Conservation (phyloP, 2,888 invertebrate genomes). For the Sphaeridia pumilis region DNA sequence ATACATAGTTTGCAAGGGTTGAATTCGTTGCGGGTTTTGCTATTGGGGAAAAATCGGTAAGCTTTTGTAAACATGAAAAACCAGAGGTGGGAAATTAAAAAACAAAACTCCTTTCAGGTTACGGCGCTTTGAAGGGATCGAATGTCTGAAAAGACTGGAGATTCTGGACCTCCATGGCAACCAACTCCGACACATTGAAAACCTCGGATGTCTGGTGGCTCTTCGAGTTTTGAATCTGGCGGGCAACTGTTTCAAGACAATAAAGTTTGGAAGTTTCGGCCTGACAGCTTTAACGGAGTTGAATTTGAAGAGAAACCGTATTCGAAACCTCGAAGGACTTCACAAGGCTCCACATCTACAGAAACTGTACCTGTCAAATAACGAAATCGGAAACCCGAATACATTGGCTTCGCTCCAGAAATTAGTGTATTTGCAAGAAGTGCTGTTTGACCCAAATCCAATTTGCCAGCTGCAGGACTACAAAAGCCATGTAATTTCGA, state of each 20-base stretch:
- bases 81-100: neutral
- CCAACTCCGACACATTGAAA: conserved; percentile 62
- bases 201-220: conserved; percentile 56
- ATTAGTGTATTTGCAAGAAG: conserved; percentile 27
- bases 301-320: conserved; percentile 74
- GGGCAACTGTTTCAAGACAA: conserved; percentile 71
- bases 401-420: conserved; percentile 26
- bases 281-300: conserved; percentile 67
- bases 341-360: conserved; percentile 61
- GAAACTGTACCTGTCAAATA: conserved; percentile 71
- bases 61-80: neutral
- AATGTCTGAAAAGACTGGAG: conserved; percentile 61
- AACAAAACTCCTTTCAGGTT: conserved; percentile 49
- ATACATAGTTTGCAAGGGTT: conserved; percentile 66
- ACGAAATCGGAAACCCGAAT: conserved; percentile 49
- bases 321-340: conserved; percentile 68
- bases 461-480: conserved; percentile 23
- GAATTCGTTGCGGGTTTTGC: conserved; percentile 66
- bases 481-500: conserved; percentile 24
- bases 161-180: conserved; percentile 90
- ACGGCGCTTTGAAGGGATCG: conserved; percentile 63
- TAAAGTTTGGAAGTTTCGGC: conserved; percentile 68
- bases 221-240: conserved; percentile 85
- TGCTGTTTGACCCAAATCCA: conserved; percentile 32
- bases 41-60: conserved; percentile 83